Base-by-base conservation (phyloP, 2,113 vertebrate species). In the Tichodroma muraria region DNA sequence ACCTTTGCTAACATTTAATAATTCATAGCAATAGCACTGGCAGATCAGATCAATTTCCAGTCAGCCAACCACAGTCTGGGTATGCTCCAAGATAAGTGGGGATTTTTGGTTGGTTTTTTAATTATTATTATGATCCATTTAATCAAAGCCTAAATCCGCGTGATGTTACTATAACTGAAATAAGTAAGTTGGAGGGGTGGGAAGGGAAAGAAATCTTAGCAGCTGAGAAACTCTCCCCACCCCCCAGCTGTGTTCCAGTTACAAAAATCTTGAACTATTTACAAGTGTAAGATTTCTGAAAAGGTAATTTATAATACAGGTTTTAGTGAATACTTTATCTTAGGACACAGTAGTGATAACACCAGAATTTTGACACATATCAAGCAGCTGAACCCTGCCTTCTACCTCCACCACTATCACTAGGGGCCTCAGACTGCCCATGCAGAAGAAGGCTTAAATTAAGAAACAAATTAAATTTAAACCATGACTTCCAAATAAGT, bases 221-320 rank as follows among this genome's bases (percentile, higher is more conserved):
- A 97, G 97, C 94, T 95, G 92, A 97, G 94, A 96, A 97, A 93
- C 68, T 93, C 88, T 94, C 85, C 81, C 85, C 50, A 57, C 76
- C 84, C 82, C 60, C 80, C 68, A 83, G 69, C 89, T 56, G 35
- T 80, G 81, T 95, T 97, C 95, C 97, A 98, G 96, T 97, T 96
- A 96, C 80, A 94, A 96, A 93, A 95, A 70, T 69, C 76, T 80
- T 0, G 12, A 95, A 90, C 69, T 98, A 97, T 96, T 97, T 97
- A 97, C 95, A 97, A 82, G 80, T 90, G 71, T 81, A 64, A 94
- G 71, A 85, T 93, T 97, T 94, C 83, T 86, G 80, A 84, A 96
- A 94, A 57, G 2, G 6, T 90, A 80, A 94, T 84, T 71, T 84
- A 63, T 79, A 84, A 95, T 71, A 33, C 82, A 80, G 59, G 52